phyloP scores from a whole-genome alignment of 1,140 invertebrate genomes.

The Temnothorax nylanderi region DNA sequence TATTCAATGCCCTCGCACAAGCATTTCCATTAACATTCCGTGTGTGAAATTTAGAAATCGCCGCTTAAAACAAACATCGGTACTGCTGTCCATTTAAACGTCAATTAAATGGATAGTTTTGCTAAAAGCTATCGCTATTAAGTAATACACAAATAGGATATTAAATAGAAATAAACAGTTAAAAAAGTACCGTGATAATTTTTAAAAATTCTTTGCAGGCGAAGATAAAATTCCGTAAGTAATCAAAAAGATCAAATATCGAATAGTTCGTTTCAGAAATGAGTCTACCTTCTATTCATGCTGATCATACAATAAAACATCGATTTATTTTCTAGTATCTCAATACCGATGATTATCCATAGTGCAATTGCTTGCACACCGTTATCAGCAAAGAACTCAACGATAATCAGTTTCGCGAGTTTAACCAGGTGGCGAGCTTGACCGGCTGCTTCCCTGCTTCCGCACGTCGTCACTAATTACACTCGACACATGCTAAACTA shows the following conservation, averaged over 20 bases:
- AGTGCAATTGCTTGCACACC: slow-evolving; percentile 30
- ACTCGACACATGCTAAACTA: slow-evolving; percentile 52
- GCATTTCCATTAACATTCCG: not conserved
- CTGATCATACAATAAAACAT: not conserved
- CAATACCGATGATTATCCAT: not conserved
- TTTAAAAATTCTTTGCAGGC: not conserved
- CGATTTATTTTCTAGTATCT: slow-evolving; percentile 10
- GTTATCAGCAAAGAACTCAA: slow-evolving; percentile 38
- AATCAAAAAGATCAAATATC: not conserved
- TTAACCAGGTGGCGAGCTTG: slow-evolving; percentile 49
- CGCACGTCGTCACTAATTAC: slow-evolving; percentile 54
- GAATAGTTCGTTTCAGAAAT: not conserved
- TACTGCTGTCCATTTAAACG: not conserved
- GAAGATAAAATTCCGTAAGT: not conserved
- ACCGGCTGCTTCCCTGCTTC: slow-evolving; percentile 43
- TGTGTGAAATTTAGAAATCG: slow-evolving; percentile 23
- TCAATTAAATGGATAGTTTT: not conserved
- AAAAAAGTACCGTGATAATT: not conserved
- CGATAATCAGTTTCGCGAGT: slow-evolving; percentile 58
- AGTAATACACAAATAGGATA: not conserved
- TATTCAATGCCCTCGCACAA: not conserved
- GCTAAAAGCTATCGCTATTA: not conserved
- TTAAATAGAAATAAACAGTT: not conserved
- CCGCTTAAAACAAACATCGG: not conserved
- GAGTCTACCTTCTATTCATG: not conserved